Conservation (phyloP, 2,888 invertebrate species). For the Molorchus minor region DNA sequence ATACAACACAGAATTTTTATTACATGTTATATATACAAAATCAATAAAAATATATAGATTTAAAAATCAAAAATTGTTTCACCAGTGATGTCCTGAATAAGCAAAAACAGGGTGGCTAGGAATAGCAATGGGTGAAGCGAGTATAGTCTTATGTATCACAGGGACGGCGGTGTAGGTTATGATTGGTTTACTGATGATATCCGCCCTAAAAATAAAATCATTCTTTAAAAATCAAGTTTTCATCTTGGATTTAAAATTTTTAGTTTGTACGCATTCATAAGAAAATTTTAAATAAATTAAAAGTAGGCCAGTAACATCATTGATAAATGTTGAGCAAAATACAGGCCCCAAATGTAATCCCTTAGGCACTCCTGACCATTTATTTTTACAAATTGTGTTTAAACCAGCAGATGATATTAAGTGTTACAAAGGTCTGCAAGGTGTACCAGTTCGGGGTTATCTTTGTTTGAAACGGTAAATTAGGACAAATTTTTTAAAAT, state of each 20-base stretch:
- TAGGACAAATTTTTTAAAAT: no score
- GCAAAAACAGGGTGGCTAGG: slow-evolving; percentile 9
- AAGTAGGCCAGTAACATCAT: neutral
- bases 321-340: neutral
- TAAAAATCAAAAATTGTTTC: no score
- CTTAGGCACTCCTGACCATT: neutral
- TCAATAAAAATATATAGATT: no score
- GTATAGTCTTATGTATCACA: neutral
- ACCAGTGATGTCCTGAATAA: slow-evolving; percentile 14
- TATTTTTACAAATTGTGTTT: neutral
- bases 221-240: neutral
- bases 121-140: slow-evolving; percentile 6
- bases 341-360: neutral
- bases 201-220: slow-evolving; percentile 31
- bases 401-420: no score
- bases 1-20: no score
- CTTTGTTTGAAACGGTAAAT: no score
- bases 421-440: no score
- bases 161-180: slow-evolving; percentile 28
- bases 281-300: neutral
- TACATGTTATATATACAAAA: no score
- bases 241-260: slow-evolving; percentile 4
- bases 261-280: neutral
- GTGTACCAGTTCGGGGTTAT: no score
- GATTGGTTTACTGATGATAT: slow-evolving; percentile 31